Base-by-base conservation (phyloP, 2,113 vertebrate species). In the Blennius ocellaris region DNA sequence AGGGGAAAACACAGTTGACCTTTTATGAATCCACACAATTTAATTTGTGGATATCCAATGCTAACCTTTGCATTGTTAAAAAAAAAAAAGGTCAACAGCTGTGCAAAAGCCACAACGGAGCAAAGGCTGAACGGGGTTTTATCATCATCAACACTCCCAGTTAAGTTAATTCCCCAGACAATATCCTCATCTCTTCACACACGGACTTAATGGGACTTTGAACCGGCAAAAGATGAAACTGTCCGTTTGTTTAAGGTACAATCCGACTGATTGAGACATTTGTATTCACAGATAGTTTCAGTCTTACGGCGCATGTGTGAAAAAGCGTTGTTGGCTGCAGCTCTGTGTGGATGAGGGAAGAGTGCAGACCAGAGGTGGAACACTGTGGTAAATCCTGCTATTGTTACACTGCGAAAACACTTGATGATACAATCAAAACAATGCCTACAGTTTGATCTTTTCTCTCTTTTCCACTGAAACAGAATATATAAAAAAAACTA, bases 381-480 rank as follows among this genome's bases (percentile, higher is more conserved):
- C 17, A 17, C 15, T 37, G 40, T 49, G 38, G 47, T 64, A 30
- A 66, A 69, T 47, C 9, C 10, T 59, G 51, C 51, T 48, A 36
- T 48, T 63, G 15, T 77, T 43, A 40, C 6, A 53, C 14, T 55
- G 40, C 57, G 61, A 56, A 58, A 73, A 54, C 43, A 74, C 49
- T 36, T 10, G n/a, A 11, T 49, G 50, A 60, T 41, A 39, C 43
- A 65, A 81, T 78, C 15, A 65, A 30, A 78, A 52, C 59, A 38
- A 64, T 44, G 40, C 66, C 45, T 70, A 69, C 63, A 69, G 44
- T 8, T 44, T 83, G 68, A 88, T 78, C 82, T 88, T 86, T 87
- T 21, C 21, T n/a, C n/a, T 4, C 21, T 30, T 30, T 30, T 4
- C 21, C 21, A 30, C 21, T 30, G 21, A 48, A 62, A 48, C 64